These are phyloP conservation scores for Cisticola juncidis DNA, from an alignment of 2,113 vertebrate genomes.

Conservation along the genomic window DNA sequence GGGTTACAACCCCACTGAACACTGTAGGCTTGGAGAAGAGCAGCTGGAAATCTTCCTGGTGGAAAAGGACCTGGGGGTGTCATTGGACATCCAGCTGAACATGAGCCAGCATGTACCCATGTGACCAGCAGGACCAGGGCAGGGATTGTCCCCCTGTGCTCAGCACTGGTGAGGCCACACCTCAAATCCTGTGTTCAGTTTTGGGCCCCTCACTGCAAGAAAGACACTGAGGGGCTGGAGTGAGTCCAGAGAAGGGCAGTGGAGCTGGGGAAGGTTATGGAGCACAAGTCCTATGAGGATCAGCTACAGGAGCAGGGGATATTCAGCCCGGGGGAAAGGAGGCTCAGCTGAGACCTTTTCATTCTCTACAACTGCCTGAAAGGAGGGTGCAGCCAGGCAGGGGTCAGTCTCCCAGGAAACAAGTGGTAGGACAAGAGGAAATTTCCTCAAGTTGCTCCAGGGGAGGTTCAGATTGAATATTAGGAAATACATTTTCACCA, in stretches of 20 bases:
- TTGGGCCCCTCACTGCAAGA: background rate
- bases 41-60: accelerated
- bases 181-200: background rate
- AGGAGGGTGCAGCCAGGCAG: background rate
- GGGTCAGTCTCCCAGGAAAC: background rate
- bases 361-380: background rate
- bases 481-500: background rate
- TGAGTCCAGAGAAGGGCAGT: accelerated
- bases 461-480: background rate
- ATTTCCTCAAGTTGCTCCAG: background rate
- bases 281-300: background rate
- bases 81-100: background rate
- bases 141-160: accelerated
- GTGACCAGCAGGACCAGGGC: background rate
- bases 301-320: background rate
- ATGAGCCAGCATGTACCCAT: accelerated
- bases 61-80: background rate
- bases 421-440: background rate
- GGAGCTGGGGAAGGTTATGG: background rate
- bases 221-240: background rate
- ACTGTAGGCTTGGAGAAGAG: background rate
- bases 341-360: accelerated
- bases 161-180: accelerated
- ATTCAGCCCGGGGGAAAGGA: background rate
- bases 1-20: background rate